Evolutionary conservation across 1,140 invertebrate species (phyloP).

Genomic region (Vollenhovia emeryi): DNA sequence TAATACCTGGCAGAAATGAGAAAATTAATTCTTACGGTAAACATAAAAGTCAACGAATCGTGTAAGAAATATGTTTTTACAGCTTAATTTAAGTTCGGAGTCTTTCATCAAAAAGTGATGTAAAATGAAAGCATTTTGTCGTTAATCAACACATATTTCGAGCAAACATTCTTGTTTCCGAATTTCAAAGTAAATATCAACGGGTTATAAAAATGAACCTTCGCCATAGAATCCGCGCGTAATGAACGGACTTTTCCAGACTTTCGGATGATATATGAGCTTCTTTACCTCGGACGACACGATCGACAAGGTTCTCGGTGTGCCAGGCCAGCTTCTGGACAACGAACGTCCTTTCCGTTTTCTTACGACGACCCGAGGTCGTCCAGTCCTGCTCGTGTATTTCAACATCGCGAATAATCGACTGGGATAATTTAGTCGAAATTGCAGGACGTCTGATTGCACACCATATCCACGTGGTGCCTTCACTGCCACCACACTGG

Average conservation of each 20-base stretch:
- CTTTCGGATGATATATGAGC: background rate
- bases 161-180: background rate
- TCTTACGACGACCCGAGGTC: slow-evolving; percentile 76
- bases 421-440: background rate
- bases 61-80: background rate
- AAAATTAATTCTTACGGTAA: background rate
- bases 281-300: slow-evolving; percentile 81
- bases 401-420: slow-evolving; percentile 78
- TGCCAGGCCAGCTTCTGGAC: slow-evolving; percentile 83
- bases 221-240: background rate
- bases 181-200: background rate
- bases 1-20: background rate
- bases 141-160: background rate
- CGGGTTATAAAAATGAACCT: background rate
- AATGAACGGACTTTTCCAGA: background rate
- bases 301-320: slow-evolving; percentile 79
- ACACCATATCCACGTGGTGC: background rate
- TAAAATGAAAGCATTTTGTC: background rate
- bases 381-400: slow-evolving; percentile 74
- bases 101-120: background rate
- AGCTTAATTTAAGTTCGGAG: background rate
- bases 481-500: background rate
- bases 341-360: slow-evolving; percentile 80
- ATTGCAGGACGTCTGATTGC: background rate
- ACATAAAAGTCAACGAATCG: background rate